Conservation (phyloP, 2,888 invertebrate genomes). For the Andrena hattorfiana region DNA sequence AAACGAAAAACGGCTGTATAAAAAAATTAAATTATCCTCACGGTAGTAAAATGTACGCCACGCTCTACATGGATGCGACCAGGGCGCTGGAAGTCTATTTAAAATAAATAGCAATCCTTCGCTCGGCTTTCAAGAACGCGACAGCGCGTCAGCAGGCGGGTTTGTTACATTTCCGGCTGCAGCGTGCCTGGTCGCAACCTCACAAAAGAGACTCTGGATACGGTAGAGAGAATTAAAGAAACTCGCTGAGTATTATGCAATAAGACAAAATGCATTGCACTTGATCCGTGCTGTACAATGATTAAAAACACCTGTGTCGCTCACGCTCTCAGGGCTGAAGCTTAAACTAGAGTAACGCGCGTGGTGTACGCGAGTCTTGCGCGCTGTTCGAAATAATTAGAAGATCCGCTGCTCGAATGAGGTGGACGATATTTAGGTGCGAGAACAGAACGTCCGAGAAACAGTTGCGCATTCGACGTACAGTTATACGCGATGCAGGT, state of each 20-base stretch:
- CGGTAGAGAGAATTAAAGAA: slow-evolving; percentile 55
- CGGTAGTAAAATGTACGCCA: slow-evolving; percentile 60
- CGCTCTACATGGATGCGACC: slow-evolving; percentile 36
- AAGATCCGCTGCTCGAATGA: not conserved
- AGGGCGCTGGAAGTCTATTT: not conserved
- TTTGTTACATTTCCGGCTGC: not conserved
- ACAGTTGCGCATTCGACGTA: not conserved
- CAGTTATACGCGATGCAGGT: not conserved
- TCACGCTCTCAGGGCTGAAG: slow-evolving; percentile 5
- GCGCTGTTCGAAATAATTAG: slow-evolving; percentile 6
- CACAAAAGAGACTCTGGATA: slow-evolving; percentile 35
- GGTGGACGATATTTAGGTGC: not conserved
- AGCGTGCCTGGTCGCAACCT: slow-evolving; percentile 41
- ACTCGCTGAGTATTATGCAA: slow-evolving; percentile 76
- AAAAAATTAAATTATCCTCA: slow-evolving; percentile 67
- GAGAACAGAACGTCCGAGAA: no score
- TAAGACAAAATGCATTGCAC: slow-evolving; percentile 75
- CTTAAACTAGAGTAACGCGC: slow-evolving; percentile 1
- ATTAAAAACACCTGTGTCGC: slow-evolving; percentile 22
- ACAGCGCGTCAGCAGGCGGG: not conserved
- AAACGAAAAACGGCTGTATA: slow-evolving; percentile 54
- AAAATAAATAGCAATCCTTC: slow-evolving; percentile 14
- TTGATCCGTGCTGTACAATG: slow-evolving; percentile 63
- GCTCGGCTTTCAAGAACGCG: not conserved
- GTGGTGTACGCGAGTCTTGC: not conserved